These are phyloP conservation scores for Philopedon plagiatum DNA, from an alignment of 2,888 invertebrate genomes.

Conservation along the genomic window DNA sequence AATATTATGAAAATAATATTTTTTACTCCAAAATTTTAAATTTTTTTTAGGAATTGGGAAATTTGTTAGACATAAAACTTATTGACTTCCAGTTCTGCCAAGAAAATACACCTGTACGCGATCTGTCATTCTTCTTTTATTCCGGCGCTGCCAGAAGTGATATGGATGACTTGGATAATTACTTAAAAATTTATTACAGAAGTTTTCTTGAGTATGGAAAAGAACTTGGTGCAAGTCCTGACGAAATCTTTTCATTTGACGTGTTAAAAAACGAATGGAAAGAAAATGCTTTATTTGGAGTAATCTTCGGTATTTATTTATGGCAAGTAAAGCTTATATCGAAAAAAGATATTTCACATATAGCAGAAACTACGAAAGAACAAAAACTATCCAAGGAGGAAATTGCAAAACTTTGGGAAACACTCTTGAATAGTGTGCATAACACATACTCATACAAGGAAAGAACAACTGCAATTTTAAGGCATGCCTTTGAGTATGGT, in stretches of 20 bases:
- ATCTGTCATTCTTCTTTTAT: slow-evolving; percentile 60
- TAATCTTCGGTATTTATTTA: slow-evolving; percentile 24
- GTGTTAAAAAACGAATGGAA: slow-evolving; percentile 46
- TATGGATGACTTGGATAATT: slow-evolving; percentile 38
- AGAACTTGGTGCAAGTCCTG: slow-evolving; percentile 18
- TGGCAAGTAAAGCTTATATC: slow-evolving; percentile 31
- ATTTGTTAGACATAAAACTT: slow-evolving; percentile 48
- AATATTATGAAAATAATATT: too few relatives aligned
- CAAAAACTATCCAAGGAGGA: neutral
- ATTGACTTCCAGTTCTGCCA: slow-evolving; percentile 52
- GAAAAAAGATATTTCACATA: slow-evolving; percentile 14
- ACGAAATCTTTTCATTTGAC: slow-evolving; percentile 31
- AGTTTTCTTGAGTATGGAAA: slow-evolving; percentile 9
- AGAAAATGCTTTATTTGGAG: slow-evolving; percentile 37
- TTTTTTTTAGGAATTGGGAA: slow-evolving; percentile 43
- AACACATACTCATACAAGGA: slow-evolving; percentile 1
- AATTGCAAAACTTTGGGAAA: neutral
- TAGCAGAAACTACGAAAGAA: neutral
- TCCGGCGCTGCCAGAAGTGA: slow-evolving; percentile 34
- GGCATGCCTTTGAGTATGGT: slow-evolving; percentile 34
- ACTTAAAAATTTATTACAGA: slow-evolving; percentile 43
- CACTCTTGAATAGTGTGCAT: neutral
- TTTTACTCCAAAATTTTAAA: too few relatives aligned
- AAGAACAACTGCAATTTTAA: too few relatives aligned
- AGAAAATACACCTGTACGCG: slow-evolving; percentile 54